phyloP scores from a whole-genome alignment of 2,888 invertebrate genomes.

The Bursaphelenchus okinawaensis region DNA sequence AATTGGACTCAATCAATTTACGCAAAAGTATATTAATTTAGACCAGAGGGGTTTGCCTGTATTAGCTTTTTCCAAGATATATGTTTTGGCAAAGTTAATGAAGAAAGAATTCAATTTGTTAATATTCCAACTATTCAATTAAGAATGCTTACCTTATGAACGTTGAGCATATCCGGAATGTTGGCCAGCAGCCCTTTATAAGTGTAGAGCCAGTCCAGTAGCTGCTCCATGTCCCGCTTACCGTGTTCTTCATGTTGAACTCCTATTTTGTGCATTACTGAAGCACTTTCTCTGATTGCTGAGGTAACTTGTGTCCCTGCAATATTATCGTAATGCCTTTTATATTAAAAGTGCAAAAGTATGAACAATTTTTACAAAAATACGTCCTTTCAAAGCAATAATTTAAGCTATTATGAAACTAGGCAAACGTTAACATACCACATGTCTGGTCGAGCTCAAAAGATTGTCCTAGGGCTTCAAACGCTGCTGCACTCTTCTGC shows the following conservation, averaged over 20 bases:
- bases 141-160: slow-evolving; percentile 70
- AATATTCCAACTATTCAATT: neutral
- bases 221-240: slow-evolving; percentile 79
- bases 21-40: neutral
- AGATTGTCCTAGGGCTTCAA: slow-evolving; percentile 76
- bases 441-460: slow-evolving; percentile 68
- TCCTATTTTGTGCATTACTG: slow-evolving; percentile 81
- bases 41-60: too few relatives aligned
- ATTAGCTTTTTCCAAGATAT: too few relatives aligned
- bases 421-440: slow-evolving; percentile 20
- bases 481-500: slow-evolving; percentile 80
- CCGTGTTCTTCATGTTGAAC: slow-evolving; percentile 77
- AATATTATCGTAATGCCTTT: too few relatives aligned
- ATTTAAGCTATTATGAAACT: slow-evolving; percentile 11
- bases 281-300: slow-evolving; percentile 78
- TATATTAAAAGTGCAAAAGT: too few relatives aligned
- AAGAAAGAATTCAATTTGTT: neutral
- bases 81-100: neutral
- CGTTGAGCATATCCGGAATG: slow-evolving; percentile 81
- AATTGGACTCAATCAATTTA: too few relatives aligned
- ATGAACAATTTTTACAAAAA: neutral
- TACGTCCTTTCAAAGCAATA: too few relatives aligned
- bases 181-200: slow-evolving; percentile 85
- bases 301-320: slow-evolving; percentile 56
- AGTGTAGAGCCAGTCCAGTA: slow-evolving; percentile 83